Conservation (phyloP, 2,113 vertebrate species). For the Carassius auratus region DNA sequence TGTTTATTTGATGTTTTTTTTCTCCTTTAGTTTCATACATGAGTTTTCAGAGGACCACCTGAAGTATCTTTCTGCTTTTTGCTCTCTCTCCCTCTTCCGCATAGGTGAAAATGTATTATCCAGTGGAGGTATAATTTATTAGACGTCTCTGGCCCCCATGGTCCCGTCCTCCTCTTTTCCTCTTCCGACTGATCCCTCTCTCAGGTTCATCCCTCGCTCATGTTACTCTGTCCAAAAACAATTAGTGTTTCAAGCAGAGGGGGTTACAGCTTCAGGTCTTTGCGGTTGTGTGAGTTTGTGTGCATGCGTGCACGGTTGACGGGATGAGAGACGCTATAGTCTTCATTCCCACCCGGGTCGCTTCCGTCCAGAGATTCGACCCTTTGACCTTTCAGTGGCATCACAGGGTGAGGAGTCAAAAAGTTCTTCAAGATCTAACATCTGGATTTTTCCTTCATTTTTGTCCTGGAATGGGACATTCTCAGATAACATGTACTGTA, state of each 20-base stretch:
- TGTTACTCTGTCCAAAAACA: constrained; percentile 59
- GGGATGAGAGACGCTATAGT: constrained; percentile 55
- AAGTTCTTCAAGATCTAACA: constrained; percentile 32
- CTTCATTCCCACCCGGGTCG: constrained; percentile 62
- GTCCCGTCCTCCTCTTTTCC: constrained; percentile 24
- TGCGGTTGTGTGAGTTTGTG: constrained; percentile 30
- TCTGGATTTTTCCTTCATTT: constrained; percentile 46
- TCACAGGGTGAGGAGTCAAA: constrained; percentile 57
- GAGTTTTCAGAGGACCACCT: constrained; percentile 22
- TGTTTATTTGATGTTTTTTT: background rate
- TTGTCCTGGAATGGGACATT: background rate
- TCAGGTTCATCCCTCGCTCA: constrained; percentile 50
- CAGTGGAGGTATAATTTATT: constrained; percentile 53
- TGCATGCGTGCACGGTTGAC: constrained; percentile 33
- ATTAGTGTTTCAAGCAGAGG: constrained; percentile 69
- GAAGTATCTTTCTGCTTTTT: constrained; percentile 35
- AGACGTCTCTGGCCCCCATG: constrained; percentile 33
- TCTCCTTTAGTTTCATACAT: constrained; percentile 5
- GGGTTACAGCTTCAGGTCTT: constrained; percentile 29
- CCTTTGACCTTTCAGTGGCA: constrained; percentile 60
- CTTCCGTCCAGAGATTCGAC: constrained; percentile 49
- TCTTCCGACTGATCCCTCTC: constrained; percentile 31
- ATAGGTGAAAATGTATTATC: constrained; percentile 52
- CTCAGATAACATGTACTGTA: background rate
- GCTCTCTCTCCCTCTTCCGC: constrained; percentile 9